These are phyloP conservation scores for Ichneumoninae sp. DNA, from an alignment of 2,888 invertebrate species.

Conservation along the genomic window DNA sequence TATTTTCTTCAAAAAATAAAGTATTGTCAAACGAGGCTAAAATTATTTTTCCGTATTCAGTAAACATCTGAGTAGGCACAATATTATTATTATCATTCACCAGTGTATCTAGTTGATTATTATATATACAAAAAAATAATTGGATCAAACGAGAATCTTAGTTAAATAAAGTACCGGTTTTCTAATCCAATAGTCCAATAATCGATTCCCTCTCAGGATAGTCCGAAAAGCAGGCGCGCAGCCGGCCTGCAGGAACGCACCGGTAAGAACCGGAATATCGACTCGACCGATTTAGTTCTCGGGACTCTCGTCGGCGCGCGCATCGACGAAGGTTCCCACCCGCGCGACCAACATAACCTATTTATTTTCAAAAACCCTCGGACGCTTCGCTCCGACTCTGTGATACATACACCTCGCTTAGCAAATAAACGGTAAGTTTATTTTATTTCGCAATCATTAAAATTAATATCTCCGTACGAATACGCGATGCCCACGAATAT, in stretches of 20 bases:
- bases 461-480: neutral
- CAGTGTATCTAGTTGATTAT: constrained; percentile 61
- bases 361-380: constrained; percentile 31
- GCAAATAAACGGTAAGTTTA: constrained; percentile 40
- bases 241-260: too few species aligned
- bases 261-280: constrained; percentile 6
- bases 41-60: constrained; percentile 44
- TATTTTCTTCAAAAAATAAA: neutral
- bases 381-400: constrained; percentile 29
- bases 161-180: constrained; percentile 73
- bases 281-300: constrained; percentile 12
- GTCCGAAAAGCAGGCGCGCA: neutral
- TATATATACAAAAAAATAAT: constrained; percentile 48
- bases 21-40: constrained; percentile 20
- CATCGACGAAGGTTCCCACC: constrained; percentile 29
- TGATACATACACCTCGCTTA: constrained; percentile 25
- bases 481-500: neutral
- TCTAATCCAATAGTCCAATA: constrained; percentile 44
- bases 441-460: neutral
- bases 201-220: constrained; percentile 8
- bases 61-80: constrained; percentile 31
- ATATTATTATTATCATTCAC: constrained; percentile 40
- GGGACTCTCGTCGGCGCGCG: constrained; percentile 3
- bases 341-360: constrained; percentile 62
- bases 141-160: constrained; percentile 65